Evolutionary conservation across 2,797 vertebrate species (phyloP).

Genomic region (Perodicticus potto): DNA sequence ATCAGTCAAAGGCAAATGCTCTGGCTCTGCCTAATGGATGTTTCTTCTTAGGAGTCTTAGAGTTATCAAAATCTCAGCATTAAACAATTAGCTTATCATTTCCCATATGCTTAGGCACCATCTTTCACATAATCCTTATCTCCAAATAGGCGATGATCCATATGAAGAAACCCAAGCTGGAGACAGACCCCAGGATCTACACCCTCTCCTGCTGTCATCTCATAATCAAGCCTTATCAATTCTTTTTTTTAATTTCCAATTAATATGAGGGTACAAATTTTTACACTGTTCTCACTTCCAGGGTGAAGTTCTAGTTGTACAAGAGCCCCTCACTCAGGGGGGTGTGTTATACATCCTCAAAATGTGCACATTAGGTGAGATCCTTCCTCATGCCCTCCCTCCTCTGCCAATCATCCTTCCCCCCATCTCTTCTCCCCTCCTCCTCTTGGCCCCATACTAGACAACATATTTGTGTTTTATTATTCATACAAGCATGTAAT

Average conservation of each 20-base stretch:
- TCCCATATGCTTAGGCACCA: not conserved
- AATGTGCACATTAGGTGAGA: too few relatives aligned
- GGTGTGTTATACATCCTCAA: too few relatives aligned
- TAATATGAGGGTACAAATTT: too few relatives aligned
- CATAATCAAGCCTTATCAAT: not conserved
- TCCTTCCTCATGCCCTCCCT: too few relatives aligned
- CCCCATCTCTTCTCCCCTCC: accelerated
- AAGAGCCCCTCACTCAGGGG: too few relatives aligned
- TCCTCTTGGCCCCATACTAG: too few relatives aligned
- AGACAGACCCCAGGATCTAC: not conserved
- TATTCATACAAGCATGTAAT: too few relatives aligned
- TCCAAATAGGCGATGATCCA: not conserved
- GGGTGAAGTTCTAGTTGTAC: too few relatives aligned
- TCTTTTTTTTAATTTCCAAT: too few relatives aligned
- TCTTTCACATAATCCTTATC: not conserved
- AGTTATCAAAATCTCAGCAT: not conserved
- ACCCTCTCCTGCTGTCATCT: not conserved
- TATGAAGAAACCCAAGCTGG: not conserved
- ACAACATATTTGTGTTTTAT: too few relatives aligned
- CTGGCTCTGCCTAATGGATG: not conserved
- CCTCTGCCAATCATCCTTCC: too few relatives aligned
- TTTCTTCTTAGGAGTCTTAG: not conserved
- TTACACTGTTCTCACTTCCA: too few relatives aligned
- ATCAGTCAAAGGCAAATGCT: not conserved
- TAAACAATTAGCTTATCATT: not conserved